Conservation (phyloP, 1,140 invertebrate species). For the Bombus confusus region DNA sequence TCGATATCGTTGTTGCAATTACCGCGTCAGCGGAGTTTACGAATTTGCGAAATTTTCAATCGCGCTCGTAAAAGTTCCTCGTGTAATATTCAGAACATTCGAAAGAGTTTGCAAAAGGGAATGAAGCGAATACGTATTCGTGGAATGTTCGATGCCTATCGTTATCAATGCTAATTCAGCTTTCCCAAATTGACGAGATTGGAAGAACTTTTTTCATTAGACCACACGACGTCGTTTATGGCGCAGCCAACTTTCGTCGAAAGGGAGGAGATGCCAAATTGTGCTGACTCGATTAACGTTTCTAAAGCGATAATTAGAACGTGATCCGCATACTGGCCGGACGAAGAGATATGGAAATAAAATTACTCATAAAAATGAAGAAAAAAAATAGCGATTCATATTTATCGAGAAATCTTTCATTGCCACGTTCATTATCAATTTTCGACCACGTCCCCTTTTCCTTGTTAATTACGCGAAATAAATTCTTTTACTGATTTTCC, state of each 20-base stretch:
- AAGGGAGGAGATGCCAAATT: neutral
- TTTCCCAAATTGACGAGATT: neutral
- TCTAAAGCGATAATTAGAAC: neutral
- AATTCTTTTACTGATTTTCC: no score
- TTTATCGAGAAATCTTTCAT: neutral
- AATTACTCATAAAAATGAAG: no score
- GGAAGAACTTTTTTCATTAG: conserved; percentile 34
- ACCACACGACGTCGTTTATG: neutral
- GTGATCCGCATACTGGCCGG: neutral
- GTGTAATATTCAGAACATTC: neutral
- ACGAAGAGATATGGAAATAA: neutral
- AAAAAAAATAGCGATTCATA: neutral
- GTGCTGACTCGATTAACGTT: conserved; percentile 20
- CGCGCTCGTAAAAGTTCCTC: neutral
- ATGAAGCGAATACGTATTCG: no score
- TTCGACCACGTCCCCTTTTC: neutral
- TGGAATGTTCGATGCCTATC: no score
- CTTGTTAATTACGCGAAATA: neutral
- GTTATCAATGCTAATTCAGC: conserved; percentile 19
- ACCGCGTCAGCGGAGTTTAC: no score
- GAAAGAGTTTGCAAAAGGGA: neutral
- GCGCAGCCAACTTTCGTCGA: neutral
- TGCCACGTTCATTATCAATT: neutral
- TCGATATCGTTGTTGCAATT: neutral
- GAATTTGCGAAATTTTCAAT: no score